Evolutionary conservation across 2,888 invertebrate species (phyloP).

Genomic region (Cinara cedri): DNA sequence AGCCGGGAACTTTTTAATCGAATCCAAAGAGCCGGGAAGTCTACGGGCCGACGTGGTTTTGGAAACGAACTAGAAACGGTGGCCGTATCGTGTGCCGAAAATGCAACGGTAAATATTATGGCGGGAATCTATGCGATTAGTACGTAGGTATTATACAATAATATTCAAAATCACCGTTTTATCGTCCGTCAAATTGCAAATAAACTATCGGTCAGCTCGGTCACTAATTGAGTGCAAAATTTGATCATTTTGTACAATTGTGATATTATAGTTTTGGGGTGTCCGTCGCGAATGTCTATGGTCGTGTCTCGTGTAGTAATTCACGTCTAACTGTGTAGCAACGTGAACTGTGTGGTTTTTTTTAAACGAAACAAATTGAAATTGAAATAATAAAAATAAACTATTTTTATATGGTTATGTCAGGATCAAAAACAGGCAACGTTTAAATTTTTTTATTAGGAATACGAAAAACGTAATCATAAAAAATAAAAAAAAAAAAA

Average conservation of each 20-base stretch:
- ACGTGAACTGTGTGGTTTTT: not conserved
- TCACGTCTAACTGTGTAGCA: too few species aligned
- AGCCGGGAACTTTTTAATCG: too few species aligned
- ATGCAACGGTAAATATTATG: not conserved
- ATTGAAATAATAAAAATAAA: not conserved
- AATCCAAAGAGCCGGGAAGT: too few species aligned
- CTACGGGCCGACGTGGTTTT: too few species aligned
- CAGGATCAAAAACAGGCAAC: not conserved
- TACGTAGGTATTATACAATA: too few species aligned
- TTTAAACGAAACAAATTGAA: not conserved
- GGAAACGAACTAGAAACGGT: not conserved
- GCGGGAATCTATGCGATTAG: too few species aligned
- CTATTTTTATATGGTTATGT: constrained; percentile 1
- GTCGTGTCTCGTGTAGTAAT: too few species aligned
- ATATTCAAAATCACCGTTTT: not conserved
- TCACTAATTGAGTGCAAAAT: too few species aligned
- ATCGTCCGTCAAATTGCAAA: not conserved
- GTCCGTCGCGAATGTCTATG: too few species aligned
- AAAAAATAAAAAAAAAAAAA: not conserved
- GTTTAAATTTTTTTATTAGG: not conserved
- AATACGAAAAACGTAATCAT: not conserved
- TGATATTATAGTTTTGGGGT: too few species aligned
- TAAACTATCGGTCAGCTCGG: not conserved
- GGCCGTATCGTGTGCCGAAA: not conserved
- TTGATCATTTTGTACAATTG: too few species aligned